phyloP scores from a whole-genome alignment of 2,113 vertebrate species.

The Crocuta crocuta region DNA sequence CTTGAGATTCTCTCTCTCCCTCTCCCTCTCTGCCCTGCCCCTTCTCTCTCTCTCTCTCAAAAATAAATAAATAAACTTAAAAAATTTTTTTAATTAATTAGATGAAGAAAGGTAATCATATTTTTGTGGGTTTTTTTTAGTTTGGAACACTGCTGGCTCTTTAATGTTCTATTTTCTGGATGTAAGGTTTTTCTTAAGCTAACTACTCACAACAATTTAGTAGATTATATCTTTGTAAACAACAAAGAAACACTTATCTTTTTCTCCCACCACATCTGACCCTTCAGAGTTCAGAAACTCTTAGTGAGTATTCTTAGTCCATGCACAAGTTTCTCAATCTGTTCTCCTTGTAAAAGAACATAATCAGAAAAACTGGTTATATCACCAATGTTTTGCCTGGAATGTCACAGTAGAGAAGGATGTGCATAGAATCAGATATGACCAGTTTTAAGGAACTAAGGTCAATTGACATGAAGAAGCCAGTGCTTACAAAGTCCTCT shows the following conservation, averaged over 20 bases:
- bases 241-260: background rate
- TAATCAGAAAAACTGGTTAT: background rate
- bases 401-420: background rate
- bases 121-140: background rate
- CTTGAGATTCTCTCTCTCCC: too few species aligned
- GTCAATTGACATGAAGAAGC: background rate
- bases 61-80: too few species aligned
- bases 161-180: background rate
- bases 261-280: background rate
- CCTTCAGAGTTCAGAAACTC: background rate
- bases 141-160: background rate
- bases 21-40: too few species aligned
- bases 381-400: background rate
- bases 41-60: too few species aligned
- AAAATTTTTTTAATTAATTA: background rate
- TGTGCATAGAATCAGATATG: background rate
- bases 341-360: background rate
- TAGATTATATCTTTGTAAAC: slow-evolving; percentile 5
- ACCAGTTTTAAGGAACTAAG: background rate
- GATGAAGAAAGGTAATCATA: background rate
- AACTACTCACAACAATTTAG: background rate
- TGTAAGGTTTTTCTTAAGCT: background rate
- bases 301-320: background rate
- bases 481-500: background rate
- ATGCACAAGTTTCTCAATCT: background rate